Evolutionary conservation across 2,113 vertebrate genomes (phyloP).

Genomic region (Phalacrocorax pelagicus): DNA sequence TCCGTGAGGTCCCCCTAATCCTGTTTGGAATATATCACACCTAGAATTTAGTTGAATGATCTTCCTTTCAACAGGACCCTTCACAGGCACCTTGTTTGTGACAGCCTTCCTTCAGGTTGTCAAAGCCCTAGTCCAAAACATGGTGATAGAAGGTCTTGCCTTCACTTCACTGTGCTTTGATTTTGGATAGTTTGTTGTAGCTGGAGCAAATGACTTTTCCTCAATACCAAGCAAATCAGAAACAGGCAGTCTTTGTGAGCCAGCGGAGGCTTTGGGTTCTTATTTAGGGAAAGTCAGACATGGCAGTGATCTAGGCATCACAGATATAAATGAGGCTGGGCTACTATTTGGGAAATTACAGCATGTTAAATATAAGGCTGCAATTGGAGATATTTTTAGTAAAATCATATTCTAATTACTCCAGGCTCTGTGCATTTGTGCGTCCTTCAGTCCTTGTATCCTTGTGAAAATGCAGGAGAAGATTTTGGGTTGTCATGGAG

Average conservation of each 20-base stretch:
- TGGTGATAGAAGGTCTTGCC: not conserved
- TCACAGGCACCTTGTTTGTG: not conserved
- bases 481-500: not conserved
- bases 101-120: not conserved
- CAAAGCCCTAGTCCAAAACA: not conserved
- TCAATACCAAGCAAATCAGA: not conserved
- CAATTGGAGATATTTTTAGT: not conserved
- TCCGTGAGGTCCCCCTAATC: not conserved
- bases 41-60: not conserved
- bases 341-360: not conserved
- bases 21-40: not conserved
- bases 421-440: not conserved
- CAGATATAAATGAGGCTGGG: not conserved
- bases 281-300: not conserved
- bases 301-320: not conserved
- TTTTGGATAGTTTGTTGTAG: not conserved
- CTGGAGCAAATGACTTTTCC: not conserved
- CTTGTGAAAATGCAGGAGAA: not conserved
- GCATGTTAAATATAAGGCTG: not conserved
- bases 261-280: not conserved
- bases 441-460: not conserved
- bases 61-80: not conserved
- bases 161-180: not conserved
- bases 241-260: not conserved
- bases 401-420: not conserved